These are phyloP conservation scores for Trichogramma evanescens DNA, from an alignment of 2,888 invertebrate species.

Conservation along the genomic window DNA sequence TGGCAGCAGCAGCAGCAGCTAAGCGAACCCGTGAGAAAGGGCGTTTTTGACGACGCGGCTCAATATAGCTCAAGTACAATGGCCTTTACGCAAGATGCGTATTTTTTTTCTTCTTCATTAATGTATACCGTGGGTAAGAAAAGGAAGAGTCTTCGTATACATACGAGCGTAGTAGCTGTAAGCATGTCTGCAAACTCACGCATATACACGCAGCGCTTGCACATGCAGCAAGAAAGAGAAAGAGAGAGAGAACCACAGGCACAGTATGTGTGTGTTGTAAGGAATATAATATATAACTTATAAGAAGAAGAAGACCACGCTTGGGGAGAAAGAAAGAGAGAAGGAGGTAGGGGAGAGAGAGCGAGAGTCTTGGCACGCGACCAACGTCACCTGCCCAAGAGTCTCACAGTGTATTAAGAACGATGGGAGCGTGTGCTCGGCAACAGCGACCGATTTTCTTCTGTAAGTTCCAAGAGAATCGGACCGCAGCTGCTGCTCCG, in stretches of 20 bases:
- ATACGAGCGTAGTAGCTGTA: no score
- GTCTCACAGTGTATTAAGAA: no score
- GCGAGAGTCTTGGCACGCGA: constrained; percentile 44
- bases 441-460: no score
- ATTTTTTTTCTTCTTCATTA: constrained; percentile 33
- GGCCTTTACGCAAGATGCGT: constrained; percentile 38
- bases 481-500: no score
- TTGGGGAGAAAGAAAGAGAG: not conserved
- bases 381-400: constrained; percentile 44
- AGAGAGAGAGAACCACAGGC: not conserved
- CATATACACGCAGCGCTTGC: not conserved
- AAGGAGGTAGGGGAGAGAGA: constrained; percentile 20
- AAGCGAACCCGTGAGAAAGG: constrained; percentile 20
- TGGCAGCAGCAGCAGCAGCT: constrained; percentile 28
- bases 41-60: not conserved
- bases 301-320: not conserved
- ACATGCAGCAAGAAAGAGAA: not conserved
- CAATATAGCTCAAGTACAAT: constrained; percentile 26
- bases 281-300: no score
- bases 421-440: no score
- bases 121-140: constrained; percentile 12
- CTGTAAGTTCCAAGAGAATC: no score
- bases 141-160: not conserved
- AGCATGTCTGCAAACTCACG: no score
- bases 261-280: no score